Conservation (phyloP, 1,140 invertebrate genomes). For the Physella acuta region DNA sequence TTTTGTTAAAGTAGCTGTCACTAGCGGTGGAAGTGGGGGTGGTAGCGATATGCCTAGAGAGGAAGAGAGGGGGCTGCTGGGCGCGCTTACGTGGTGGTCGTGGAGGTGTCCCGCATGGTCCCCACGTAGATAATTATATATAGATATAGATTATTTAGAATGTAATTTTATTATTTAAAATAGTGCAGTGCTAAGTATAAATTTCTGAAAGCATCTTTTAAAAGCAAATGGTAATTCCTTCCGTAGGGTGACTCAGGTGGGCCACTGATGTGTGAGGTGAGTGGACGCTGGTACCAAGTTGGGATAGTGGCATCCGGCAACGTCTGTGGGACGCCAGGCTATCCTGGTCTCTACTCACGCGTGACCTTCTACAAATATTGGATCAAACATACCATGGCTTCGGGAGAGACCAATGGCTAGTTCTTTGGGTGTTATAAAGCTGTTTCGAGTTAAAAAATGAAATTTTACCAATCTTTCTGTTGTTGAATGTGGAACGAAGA, state of each 20-base stretch:
- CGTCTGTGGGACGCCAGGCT: constrained; percentile 87
- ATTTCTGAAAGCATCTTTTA: neutral
- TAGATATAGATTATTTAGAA: neutral
- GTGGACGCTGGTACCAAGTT: constrained; percentile 41
- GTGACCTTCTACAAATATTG: constrained; percentile 76
- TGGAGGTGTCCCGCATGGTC: too few species aligned
- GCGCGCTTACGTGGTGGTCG: too few species aligned
- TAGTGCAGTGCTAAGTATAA: neutral
- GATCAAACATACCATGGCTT: constrained; percentile 65
- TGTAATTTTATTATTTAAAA: neutral
- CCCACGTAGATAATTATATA: too few species aligned
- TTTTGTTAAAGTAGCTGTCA: too few species aligned
- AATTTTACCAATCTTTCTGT: too few species aligned
- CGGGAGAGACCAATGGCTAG: too few species aligned
- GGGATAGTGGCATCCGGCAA: constrained; percentile 82
- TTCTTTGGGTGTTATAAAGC: too few species aligned
- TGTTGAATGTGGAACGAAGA: too few species aligned
- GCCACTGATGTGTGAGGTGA: constrained; percentile 65
- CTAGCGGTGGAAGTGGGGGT: too few species aligned
- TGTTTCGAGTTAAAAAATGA: too few species aligned
- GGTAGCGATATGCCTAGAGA: too few species aligned
- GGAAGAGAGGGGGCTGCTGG: too few species aligned
- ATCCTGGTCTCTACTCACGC: constrained; percentile 86
- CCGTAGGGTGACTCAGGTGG: constrained; percentile 67
- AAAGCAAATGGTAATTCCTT: constrained; percentile 4